Evolutionary conservation across 2,797 vertebrate genomes (phyloP), one percentile per base, ranked within the genome.

Genomic region (Malurus splendens): DNA sequence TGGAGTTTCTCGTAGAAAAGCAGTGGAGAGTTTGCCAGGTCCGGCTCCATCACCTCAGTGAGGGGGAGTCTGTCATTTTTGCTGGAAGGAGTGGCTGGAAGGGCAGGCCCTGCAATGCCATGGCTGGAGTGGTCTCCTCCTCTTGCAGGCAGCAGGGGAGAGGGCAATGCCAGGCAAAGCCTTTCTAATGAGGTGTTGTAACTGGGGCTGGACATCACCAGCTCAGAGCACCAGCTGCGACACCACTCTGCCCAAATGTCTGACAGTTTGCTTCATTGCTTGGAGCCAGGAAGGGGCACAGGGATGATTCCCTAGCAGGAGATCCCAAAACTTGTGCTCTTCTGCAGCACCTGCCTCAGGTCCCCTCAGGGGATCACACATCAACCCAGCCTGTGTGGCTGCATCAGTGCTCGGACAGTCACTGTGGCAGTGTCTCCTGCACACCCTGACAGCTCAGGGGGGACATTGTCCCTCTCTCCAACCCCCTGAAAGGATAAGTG

Each of bases 371-470:
- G 18, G 66, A 38, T 71, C 41, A 13, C 23, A 19, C 41, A 41
- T 27, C 42, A 50, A 1, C 42, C 42, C 1, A 0, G 18, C 8
- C 20, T 10, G 0, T 0, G 2, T 50, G 60, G 15, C 44, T 56
- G 6, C 56, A 10, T 28, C 2, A 0, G 3, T 22, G 6, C 38
- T 76, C 33, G 3, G 10, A 6, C 16, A 6, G 18, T 50, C 27
- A 4, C 14, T 6, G 1, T 19, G 4, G n/a, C 55, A 6, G 22
- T 3, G 10, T 56, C 42, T n/a, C 59, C 33, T 42, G 45, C 30
- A 4, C 5, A 2, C 28, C 30, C 61, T 83, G 48, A 8, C 62
- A 57, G 39, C 56, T 47, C 25, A 9, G 18, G 28, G 44, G 44
- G 36, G 20, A n/a, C 30, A 25, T 59, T 36, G 22, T 20, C 22